Conservation (phyloP, 2,888 invertebrate species). For the Drosophila antonietae region DNA sequence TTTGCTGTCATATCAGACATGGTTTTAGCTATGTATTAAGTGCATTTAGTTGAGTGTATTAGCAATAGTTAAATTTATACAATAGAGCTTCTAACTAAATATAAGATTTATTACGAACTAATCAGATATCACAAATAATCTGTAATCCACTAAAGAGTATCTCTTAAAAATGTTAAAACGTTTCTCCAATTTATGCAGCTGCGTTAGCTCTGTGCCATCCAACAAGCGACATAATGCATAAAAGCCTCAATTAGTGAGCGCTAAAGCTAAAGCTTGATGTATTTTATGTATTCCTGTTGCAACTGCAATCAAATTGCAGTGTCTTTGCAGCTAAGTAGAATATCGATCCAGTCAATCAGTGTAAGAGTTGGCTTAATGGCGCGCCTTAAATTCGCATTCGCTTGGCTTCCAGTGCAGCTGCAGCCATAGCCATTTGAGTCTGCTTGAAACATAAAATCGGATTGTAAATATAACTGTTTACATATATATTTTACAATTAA, state of each 20-base stretch:
- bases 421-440: not conserved
- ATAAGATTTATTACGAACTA: not conserved
- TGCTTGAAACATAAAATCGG: not conserved
- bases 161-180: not conserved
- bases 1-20: not conserved
- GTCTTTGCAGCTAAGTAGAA: constrained; percentile 3
- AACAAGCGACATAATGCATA: not conserved
- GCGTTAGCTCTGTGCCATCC: not conserved
- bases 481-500: constrained; percentile 12
- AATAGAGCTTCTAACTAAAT: too few species aligned
- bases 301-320: not conserved
- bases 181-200: not conserved
- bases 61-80: too few species aligned
- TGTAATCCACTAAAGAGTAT: not conserved
- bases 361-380: not conserved
- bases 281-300: constrained; percentile 3
- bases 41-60: not conserved
- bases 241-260: not conserved
- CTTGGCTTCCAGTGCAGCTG: not conserved
- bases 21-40: not conserved
- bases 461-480: constrained; percentile 3
- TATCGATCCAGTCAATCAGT: constrained; percentile 12
- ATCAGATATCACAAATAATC: not conserved
- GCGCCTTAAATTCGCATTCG: not conserved
- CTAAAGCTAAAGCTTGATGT: not conserved